phyloP scores from a whole-genome alignment of 2,113 vertebrate species.

The Cyprinodon variegatus region DNA sequence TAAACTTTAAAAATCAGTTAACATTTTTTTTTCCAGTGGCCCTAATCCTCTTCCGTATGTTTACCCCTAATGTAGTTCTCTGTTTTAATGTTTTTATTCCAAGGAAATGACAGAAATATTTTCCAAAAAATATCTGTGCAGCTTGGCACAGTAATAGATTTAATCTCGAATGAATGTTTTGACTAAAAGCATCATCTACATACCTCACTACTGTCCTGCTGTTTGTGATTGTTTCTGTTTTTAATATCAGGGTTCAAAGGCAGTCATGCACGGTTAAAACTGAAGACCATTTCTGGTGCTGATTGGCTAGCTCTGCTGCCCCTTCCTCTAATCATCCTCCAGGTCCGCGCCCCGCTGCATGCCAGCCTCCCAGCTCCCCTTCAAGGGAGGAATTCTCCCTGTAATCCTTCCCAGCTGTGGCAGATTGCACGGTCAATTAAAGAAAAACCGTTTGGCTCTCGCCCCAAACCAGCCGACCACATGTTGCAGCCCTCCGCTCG shows the following conservation, averaged over 20 bases:
- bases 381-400: slow-evolving; percentile 79
- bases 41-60: too few species aligned
- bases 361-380: slow-evolving; percentile 62
- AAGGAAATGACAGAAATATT: too few species aligned
- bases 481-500: slow-evolving; percentile 79
- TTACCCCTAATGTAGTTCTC: too few species aligned
- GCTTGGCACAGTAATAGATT: too few species aligned
- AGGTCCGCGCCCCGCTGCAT: slow-evolving; percentile 19
- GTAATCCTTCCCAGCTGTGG: slow-evolving; percentile 90
- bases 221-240: not conserved
- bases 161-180: too few species aligned
- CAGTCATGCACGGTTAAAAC: not conserved
- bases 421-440: slow-evolving; percentile 84
- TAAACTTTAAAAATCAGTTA: too few species aligned
- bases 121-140: too few species aligned
- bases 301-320: slow-evolving; percentile 20
- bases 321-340: slow-evolving; percentile 16
- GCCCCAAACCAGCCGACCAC: slow-evolving; percentile 84
- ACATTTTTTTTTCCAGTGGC: too few species aligned
- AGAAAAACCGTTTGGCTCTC: slow-evolving; percentile 83
- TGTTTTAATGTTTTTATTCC: too few species aligned
- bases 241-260: not conserved
- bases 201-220: too few species aligned
- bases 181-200: too few species aligned
- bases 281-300: slow-evolving; percentile 5